These are phyloP conservation scores for Sialis lutaria DNA, from an alignment of 2,888 invertebrate species.

Conservation along the genomic window DNA sequence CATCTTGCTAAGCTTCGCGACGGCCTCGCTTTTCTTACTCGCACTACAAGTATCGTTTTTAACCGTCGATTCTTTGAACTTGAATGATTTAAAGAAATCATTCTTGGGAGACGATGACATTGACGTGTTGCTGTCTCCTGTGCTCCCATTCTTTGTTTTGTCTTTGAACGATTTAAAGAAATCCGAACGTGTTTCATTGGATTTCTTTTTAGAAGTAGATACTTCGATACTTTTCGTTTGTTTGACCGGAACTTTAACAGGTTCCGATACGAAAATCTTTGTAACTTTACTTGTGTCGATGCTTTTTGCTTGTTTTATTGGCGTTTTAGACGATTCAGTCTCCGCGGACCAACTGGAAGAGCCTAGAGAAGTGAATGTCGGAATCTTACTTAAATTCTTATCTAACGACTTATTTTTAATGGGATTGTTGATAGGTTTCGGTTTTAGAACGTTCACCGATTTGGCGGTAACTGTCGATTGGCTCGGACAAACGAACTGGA, in stretches of 20 bases:
- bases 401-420: too few relatives aligned
- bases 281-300: background rate
- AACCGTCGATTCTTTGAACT: background rate
- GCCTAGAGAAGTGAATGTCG: too few relatives aligned
- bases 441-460: too few relatives aligned
- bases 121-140: background rate
- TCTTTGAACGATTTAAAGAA: slow-evolving; percentile 5
- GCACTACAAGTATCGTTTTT: background rate
- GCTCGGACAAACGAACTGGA: too few relatives aligned
- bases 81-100: background rate
- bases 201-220: background rate
- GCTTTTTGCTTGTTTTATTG: too few relatives aligned
- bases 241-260: background rate
- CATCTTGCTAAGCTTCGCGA: background rate
- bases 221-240: background rate
- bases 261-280: background rate
- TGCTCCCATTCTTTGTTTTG: slow-evolving; percentile 1
- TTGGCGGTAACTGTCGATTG: too few relatives aligned
- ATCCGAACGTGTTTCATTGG: slow-evolving; percentile 1
- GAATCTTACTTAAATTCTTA: too few relatives aligned
- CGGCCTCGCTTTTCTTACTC: background rate
- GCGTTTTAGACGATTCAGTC: too few relatives aligned
- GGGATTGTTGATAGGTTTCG: too few relatives aligned
- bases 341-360: too few relatives aligned
- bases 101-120: background rate